Evolutionary conservation across 2,113 vertebrate genomes (phyloP), one percentile per base, ranked within the genome.

Genomic region (Lathamus discolor): DNA sequence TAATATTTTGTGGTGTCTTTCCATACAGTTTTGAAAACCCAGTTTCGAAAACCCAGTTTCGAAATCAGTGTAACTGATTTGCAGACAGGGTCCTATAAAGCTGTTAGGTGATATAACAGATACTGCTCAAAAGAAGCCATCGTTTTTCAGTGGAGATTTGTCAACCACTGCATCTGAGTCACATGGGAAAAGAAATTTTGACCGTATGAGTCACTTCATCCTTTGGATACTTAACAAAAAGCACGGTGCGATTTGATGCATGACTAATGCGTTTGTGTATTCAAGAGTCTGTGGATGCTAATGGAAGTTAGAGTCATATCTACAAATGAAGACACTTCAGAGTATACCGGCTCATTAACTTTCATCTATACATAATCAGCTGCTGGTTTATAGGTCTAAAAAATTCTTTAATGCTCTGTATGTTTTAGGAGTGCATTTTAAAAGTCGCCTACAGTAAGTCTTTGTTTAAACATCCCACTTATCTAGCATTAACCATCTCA

Each of bases 221-320:
- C 73, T 94, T 84, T 83, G 88, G 69, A 82, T 74, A 22, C 44
- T 70, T 95, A 68, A 92, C 83, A 85, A 85, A 96, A 83, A 52
- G n/a, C 46, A 85, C 5, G 0, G 75, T 72, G 90, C 88, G 93
- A 94, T 91, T 76, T 77, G 79, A 83, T 82, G 78, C 66, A 70
- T 97, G 96, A 97, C 91, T 96, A 96, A 96, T 77, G 27, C 6
- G 1, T 83, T 95, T 96, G 90, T 95, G 76, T 95, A 57, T 86
- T 93, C 95, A 96, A 90, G 70, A 94, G 55, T 44, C 91, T 92
- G 82, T 85, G 86, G 78, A 83, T 86, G 81, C 72, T 95, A 91
- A 92, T 93, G 86, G 93, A 80, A 91, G 66, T 92, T 91, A 72
- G 72, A 91, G 79, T 46, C 43, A 1, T 78, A 85, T 76, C 78